A percentile compares a stretch with the other conserved stretches of the same genome.
Evolutionary conservation across 2,113 vertebrate species (phyloP).

Genomic region (Melanocharis versteri): DNA sequence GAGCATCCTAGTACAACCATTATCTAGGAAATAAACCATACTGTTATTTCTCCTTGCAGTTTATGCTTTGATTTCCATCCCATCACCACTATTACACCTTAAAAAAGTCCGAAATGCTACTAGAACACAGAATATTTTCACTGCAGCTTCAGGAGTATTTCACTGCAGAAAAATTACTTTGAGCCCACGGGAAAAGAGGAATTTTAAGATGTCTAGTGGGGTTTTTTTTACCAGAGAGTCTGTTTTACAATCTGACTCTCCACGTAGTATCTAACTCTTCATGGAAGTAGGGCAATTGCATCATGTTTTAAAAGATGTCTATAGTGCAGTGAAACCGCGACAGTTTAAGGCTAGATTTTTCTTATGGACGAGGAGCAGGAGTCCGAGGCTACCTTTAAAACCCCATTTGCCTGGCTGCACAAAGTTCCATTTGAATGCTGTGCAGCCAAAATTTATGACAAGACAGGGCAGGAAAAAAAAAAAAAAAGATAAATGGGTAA

Average conservation of each 20-base stretch:
- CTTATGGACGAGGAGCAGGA: not conserved
- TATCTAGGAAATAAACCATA: not conserved
- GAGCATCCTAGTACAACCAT: not conserved
- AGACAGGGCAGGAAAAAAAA: not conserved
- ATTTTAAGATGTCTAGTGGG: not conserved
- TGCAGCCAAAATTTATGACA: not conserved
- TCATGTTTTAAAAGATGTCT: not conserved
- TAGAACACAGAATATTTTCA: not conserved
- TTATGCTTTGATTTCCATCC: not conserved
- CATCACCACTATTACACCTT: not conserved
- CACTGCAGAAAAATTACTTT: not conserved
- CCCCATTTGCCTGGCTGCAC: fast-evolving
- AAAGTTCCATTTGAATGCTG: not conserved
- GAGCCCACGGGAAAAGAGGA: not conserved
- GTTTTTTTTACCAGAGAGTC: not conserved
- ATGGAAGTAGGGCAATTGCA: not conserved
- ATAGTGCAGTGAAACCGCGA: not conserved
- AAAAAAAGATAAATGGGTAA: not conserved
- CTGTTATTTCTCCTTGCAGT: not conserved
- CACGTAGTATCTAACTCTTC: fast-evolving
- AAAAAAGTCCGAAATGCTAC: not conserved
- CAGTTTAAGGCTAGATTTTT: not conserved
- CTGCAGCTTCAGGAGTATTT: not conserved
- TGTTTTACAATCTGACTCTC: not conserved
- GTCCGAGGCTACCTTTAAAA: not conserved